A percentile compares a stretch with the other conserved stretches of the same genome.
phyloP scores from a whole-genome alignment of 2,797 vertebrate genomes.

The Sebastiscus tertius region DNA sequence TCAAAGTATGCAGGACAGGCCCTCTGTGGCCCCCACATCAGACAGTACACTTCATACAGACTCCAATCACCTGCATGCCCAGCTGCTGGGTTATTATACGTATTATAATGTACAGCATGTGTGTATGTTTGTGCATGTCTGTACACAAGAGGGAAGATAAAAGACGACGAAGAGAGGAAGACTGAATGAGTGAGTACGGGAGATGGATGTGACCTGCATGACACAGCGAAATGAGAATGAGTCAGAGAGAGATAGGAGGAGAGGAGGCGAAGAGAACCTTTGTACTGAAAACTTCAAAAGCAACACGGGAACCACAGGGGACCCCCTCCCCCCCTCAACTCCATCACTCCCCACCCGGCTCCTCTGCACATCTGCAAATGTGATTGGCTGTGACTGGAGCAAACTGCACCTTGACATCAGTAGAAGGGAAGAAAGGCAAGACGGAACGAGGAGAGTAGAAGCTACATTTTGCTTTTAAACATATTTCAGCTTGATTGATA shows the following conservation, averaged over 20 bases:
- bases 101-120: neutral
- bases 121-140: neutral
- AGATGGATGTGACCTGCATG: conserved; percentile 40
- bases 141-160: neutral
- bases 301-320: conserved; percentile 56
- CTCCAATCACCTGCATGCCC: conserved; percentile 23
- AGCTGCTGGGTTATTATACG: neutral
- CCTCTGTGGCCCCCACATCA: conserved; percentile 49
- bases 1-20: conserved; percentile 46
- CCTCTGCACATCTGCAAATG: conserved; percentile 16
- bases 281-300: conserved; percentile 80
- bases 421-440: neutral
- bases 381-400: conserved; percentile 53
- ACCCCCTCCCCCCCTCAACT: conserved; percentile 4
- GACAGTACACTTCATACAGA: conserved; percentile 31
- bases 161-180: neutral
- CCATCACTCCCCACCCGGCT: conserved; percentile 7
- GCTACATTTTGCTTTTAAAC: neutral
- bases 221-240: conserved; percentile 26
- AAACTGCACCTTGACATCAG: conserved; percentile 59
- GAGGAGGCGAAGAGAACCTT: conserved; percentile 53
- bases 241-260: conserved; percentile 28
- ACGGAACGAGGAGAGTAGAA: neutral
- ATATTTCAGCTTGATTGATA: neutral
- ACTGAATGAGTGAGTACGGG: neutral